A percentile compares a stretch with the other conserved stretches of the same genome.
Evolutionary conservation across 2,113 vertebrate species (phyloP).

Genomic region (Spizaetus ornatus): DNA sequence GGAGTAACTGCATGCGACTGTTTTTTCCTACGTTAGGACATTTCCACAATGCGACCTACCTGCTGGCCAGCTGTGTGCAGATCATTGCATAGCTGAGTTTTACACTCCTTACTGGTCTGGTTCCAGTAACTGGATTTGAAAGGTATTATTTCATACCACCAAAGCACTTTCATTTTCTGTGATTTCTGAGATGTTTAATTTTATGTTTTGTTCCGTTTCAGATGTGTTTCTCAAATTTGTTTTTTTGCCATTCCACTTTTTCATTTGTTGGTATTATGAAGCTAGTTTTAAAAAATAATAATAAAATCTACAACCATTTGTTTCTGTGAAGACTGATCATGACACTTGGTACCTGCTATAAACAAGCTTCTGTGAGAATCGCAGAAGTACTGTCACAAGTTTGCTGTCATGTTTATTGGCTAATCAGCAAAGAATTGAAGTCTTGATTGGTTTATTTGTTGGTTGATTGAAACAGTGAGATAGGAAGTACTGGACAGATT

Average conservation of each 20-base stretch:
- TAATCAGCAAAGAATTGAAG: conserved; percentile 91
- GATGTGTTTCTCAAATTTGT: background rate
- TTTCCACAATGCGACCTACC: background rate
- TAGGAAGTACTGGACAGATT: conserved; percentile 87
- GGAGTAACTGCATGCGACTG: too few species aligned
- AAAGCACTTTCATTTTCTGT: background rate
- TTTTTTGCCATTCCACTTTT: background rate
- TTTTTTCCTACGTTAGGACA: background rate
- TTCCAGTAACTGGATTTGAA: background rate
- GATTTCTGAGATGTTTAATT: background rate
- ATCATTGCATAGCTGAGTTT: background rate
- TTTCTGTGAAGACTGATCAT: background rate
- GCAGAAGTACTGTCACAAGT: conserved; percentile 35
- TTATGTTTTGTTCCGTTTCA: background rate
- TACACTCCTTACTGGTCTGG: background rate
- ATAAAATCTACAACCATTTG: background rate
- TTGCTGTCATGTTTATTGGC: conserved; percentile 72
- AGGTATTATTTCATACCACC: background rate
- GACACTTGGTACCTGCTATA: background rate
- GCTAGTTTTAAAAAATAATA: background rate
- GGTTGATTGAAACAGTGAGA: conserved; percentile 85
- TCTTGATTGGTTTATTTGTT: conserved; percentile 91
- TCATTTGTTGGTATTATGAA: background rate
- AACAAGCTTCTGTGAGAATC: conserved; percentile 30
- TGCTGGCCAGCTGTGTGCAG: background rate